phyloP scores from a whole-genome alignment of 2,888 invertebrate genomes.

The Thera britannica region DNA sequence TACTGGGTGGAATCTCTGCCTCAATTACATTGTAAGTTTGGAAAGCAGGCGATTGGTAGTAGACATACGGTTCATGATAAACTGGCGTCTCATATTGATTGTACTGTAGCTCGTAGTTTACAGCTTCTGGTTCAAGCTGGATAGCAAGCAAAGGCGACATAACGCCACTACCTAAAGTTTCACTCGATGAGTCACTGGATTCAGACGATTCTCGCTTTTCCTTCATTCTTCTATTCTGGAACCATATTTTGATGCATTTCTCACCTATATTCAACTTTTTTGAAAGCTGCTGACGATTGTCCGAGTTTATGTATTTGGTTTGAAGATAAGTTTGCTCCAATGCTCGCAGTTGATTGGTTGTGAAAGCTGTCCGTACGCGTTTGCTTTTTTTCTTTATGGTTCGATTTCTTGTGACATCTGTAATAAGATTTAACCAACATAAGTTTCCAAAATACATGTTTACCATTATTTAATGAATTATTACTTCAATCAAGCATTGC shows the following conservation, averaged over 20 bases:
- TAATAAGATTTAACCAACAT: not conserved
- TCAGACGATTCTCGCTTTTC: slow-evolving; percentile 83
- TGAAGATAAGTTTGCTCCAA: slow-evolving; percentile 81
- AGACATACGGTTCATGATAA: not conserved
- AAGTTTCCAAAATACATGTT: not conserved
- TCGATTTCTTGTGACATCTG: slow-evolving; percentile 46
- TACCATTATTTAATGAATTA: too few species aligned
- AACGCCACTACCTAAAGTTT: slow-evolving; percentile 37
- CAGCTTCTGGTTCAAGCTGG: slow-evolving; percentile 8
- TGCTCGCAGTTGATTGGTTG: slow-evolving; percentile 87
- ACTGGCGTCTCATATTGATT: not conserved
- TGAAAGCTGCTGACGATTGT: slow-evolving; percentile 87
- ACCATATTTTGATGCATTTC: slow-evolving; percentile 92
- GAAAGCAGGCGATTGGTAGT: slow-evolving; percentile 9
- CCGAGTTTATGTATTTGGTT: slow-evolving; percentile 87
- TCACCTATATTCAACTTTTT: slow-evolving; percentile 86
- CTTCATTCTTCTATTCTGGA: slow-evolving; percentile 92
- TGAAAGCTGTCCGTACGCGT: slow-evolving; percentile 89
- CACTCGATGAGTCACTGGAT: slow-evolving; percentile 58
- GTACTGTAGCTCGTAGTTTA: slow-evolving; percentile 5
- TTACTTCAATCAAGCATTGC: too few species aligned
- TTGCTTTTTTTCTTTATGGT: slow-evolving; percentile 76
- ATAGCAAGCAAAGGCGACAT: slow-evolving; percentile 30
- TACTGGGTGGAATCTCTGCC: not conserved
- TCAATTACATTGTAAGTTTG: slow-evolving; percentile 9